Conservation (phyloP, 2,113 vertebrate species). For the Pteronura brasiliensis region DNA sequence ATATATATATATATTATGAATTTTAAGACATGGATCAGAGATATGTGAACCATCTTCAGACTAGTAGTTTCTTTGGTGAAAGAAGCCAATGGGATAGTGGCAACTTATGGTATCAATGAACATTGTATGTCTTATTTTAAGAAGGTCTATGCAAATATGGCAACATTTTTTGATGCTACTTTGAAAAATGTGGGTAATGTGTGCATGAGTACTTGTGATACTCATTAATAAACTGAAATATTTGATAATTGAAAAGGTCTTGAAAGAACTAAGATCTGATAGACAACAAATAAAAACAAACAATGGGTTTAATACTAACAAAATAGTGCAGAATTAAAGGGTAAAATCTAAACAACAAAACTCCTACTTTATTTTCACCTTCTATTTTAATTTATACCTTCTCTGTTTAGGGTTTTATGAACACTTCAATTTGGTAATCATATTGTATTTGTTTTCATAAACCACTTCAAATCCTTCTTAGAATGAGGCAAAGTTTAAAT, state of each 20-base stretch:
- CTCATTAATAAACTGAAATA: background rate
- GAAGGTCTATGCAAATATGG: background rate
- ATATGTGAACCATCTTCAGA: background rate
- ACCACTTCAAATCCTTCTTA: background rate
- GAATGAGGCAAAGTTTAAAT: background rate
- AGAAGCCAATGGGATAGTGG: background rate
- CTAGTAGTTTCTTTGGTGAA: background rate
- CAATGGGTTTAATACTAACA: background rate
- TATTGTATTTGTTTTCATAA: background rate
- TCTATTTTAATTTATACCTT: background rate
- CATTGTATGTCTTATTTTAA: background rate
- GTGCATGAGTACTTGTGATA: background rate
- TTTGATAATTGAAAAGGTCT: background rate
- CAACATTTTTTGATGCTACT: background rate
- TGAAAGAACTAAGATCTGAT: background rate
- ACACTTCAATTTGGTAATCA: background rate
- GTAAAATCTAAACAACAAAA: background rate
- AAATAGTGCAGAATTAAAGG: background rate
- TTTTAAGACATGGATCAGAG: background rate
- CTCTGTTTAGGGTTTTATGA: background rate
- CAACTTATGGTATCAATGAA: background rate
- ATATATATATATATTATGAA: background rate
- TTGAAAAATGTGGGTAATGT: background rate
- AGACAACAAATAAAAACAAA: background rate
- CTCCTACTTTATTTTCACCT: background rate